Conservation (phyloP, 2,113 vertebrate species). For the Eleginops maclovinus region DNA sequence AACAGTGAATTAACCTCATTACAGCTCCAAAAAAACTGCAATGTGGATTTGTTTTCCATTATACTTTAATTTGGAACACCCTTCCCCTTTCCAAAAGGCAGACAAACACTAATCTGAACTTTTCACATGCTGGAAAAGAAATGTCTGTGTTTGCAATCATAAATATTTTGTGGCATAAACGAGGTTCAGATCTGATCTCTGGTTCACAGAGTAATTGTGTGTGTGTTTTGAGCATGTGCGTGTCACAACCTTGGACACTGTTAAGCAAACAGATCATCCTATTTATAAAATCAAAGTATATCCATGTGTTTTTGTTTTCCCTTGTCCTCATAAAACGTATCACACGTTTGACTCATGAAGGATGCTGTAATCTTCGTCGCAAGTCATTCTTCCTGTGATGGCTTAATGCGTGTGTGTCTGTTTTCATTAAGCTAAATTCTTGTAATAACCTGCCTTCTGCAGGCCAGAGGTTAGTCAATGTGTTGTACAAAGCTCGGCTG, state of each 20-base stretch:
- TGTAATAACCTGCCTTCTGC: slow-evolving; percentile 54
- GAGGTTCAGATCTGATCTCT: slow-evolving; percentile 37
- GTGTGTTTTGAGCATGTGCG: slow-evolving; percentile 2
- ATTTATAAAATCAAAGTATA: slow-evolving; percentile 54
- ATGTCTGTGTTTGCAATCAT: slow-evolving; percentile 28
- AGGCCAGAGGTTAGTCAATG: slow-evolving; percentile 55
- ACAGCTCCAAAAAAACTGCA: slow-evolving; percentile 8
- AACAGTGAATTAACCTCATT: slow-evolving; percentile 61
- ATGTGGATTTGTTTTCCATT: slow-evolving; percentile 63
- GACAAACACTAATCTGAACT: background rate
- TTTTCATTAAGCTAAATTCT: slow-evolving; percentile 59
- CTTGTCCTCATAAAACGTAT: slow-evolving; percentile 51
- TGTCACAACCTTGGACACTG: slow-evolving; percentile 14
- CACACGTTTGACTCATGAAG: slow-evolving; percentile 57
- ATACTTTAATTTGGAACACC: slow-evolving; percentile 38
- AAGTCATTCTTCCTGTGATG: slow-evolving; percentile 53
- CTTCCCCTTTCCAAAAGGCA: background rate
- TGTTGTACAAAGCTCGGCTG: slow-evolving; percentile 32
- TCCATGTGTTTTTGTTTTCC: slow-evolving; percentile 60
- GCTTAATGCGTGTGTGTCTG: slow-evolving; percentile 60
- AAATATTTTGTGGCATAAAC: slow-evolving; percentile 45
- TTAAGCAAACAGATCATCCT: slow-evolving; percentile 45
- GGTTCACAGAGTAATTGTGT: background rate
- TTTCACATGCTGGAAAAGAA: slow-evolving; percentile 30
- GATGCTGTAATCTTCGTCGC: slow-evolving; percentile 51